Percentiles rank a stretch among this genome's conserved stretches.
Evolutionary conservation across 1,140 invertebrate genomes (phyloP).

Genomic region (Marisa cornuarietis): DNA sequence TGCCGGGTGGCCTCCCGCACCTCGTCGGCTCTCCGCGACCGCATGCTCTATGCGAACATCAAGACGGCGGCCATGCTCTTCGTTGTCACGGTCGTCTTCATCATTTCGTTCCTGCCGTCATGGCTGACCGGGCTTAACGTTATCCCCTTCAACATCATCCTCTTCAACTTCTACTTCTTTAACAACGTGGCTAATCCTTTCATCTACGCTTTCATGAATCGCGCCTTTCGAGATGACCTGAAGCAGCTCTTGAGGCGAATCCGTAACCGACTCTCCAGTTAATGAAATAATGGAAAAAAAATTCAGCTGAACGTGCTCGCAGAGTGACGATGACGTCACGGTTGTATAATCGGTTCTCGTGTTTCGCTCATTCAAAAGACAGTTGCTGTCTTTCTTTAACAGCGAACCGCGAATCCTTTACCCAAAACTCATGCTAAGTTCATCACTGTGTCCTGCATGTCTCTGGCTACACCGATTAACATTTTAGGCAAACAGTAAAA

Average conservation of each 20-base stretch:
- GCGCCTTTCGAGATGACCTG: slow-evolving; percentile 54
- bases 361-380: no score
- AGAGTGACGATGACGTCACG: no score
- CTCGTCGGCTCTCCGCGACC: slow-evolving; percentile 35
- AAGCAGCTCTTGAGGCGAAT: slow-evolving; percentile 43
- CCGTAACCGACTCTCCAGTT: slow-evolving; percentile 18
- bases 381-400: no score
- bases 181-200: slow-evolving; percentile 60
- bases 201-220: slow-evolving; percentile 63
- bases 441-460: no score
- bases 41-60: slow-evolving; percentile 54
- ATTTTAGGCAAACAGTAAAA: no score
- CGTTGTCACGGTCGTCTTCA: slow-evolving; percentile 58
- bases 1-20: slow-evolving; percentile 18
- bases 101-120: slow-evolving; percentile 55
- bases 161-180: slow-evolving; percentile 58
- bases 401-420: no score
- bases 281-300: background rate
- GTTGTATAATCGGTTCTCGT: no score
- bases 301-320: no score
- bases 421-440: no score
- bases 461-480: no score
- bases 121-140: slow-evolving; percentile 49
- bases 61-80: slow-evolving; percentile 60
- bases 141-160: slow-evolving; percentile 40